These are phyloP conservation scores for Labia minor DNA, from an alignment of 2,888 invertebrate genomes.

Conservation along the genomic window DNA sequence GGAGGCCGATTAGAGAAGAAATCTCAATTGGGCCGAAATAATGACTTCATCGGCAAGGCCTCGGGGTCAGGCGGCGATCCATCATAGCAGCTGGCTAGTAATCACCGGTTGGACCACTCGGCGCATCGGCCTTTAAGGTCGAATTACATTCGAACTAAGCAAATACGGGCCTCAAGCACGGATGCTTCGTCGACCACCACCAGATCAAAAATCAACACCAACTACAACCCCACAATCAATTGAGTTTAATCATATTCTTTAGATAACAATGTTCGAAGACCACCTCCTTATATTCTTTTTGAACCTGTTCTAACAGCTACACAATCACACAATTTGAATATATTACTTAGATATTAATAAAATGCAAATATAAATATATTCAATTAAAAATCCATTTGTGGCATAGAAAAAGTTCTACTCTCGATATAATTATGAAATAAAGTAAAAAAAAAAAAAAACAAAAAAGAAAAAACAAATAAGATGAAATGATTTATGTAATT, in stretches of 20 bases:
- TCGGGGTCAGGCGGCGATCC: neutral
- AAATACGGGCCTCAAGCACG: neutral
- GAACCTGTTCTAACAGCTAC: too few species aligned
- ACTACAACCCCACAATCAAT: neutral
- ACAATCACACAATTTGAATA: too few species aligned
- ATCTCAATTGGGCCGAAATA: neutral
- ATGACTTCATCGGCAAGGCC: neutral
- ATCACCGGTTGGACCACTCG: neutral
- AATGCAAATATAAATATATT: too few species aligned
- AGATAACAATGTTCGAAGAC: too few species aligned
- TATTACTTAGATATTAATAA: too few species aligned
- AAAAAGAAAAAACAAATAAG: too few species aligned
- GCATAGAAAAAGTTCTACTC: too few species aligned
- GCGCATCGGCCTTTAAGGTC: neutral
- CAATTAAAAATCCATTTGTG: too few species aligned
- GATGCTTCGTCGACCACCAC: neutral
- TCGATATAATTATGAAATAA: too few species aligned
- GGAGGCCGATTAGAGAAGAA: neutral
- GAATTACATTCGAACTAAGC: neutral
- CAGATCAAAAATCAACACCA: neutral
- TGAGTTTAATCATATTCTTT: neutral
- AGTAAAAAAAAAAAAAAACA: too few species aligned
- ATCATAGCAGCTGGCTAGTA: neutral
- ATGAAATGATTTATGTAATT: too few species aligned
- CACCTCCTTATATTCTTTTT: neutral